phyloP scores from a whole-genome alignment of 2,113 vertebrate species.

The Anolis sagrei region DNA sequence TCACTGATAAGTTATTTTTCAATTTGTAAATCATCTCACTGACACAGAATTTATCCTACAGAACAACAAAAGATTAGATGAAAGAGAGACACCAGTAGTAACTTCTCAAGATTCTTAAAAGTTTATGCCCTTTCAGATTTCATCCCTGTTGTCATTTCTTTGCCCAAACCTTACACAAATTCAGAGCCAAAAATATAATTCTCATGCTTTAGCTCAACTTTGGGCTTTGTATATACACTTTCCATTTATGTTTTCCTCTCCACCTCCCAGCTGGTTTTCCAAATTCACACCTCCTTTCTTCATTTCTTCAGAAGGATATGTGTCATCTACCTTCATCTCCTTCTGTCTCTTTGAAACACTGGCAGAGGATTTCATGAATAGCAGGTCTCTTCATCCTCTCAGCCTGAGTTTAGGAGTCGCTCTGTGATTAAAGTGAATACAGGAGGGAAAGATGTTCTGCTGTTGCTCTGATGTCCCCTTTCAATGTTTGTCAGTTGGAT shows the following conservation, averaged over 20 bases:
- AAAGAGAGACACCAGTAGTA: not conserved
- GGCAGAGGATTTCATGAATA: not conserved
- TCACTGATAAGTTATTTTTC: not conserved
- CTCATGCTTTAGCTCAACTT: not conserved
- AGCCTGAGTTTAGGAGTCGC: not conserved
- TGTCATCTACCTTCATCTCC: not conserved
- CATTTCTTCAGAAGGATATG: not conserved
- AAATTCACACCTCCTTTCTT: not conserved
- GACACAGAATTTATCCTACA: too few relatives aligned
- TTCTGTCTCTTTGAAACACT: not conserved
- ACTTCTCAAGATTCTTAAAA: not conserved
- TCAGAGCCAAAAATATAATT: not conserved
- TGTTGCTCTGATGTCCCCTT: not conserved
- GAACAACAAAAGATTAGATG: not conserved
- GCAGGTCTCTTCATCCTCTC: not conserved
- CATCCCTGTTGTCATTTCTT: not conserved
- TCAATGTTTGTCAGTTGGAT: not conserved
- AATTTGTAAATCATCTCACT: too few relatives aligned
- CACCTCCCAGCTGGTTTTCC: not conserved
- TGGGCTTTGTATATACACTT: not conserved
- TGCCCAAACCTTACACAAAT: not conserved
- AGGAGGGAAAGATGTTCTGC: not conserved
- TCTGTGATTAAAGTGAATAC: conserved; percentile 1
- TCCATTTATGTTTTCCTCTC: too few relatives aligned
- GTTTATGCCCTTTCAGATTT: not conserved